Conservation (phyloP, 2,113 vertebrate genomes). For the Urocitellus parryii region DNA sequence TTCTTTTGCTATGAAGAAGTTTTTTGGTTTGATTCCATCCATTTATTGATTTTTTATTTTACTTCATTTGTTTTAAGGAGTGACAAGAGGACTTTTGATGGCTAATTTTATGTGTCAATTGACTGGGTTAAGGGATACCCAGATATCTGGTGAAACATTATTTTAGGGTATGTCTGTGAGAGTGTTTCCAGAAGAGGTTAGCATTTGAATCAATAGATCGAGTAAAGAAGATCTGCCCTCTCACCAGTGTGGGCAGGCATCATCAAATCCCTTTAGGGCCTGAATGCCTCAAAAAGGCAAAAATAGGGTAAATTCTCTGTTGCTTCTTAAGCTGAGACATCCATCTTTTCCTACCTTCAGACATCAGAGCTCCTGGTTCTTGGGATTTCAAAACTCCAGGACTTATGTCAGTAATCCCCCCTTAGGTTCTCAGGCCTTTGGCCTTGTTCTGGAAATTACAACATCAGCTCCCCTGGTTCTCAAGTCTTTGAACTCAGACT, state of each 20-base stretch:
- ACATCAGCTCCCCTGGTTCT: not conserved
- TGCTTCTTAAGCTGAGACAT: not conserved
- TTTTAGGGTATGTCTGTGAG: not conserved
- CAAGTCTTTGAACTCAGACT: not conserved
- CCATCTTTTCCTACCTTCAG: not conserved
- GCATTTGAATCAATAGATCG: not conserved
- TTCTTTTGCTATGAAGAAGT: too few species aligned
- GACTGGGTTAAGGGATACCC: too few species aligned
- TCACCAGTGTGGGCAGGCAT: not conserved
- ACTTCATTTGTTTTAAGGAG: too few species aligned
- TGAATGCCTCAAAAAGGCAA: not conserved
- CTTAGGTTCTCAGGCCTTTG: not conserved
- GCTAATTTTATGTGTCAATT: not conserved
- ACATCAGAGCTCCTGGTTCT: not conserved
- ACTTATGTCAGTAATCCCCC: not conserved
- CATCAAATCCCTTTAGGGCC: not conserved
- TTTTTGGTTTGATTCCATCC: too few species aligned
- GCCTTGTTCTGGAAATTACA: not conserved
- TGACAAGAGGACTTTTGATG: not conserved
- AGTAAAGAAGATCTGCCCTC: not conserved
- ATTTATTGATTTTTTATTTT: too few species aligned
- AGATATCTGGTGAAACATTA: too few species aligned
- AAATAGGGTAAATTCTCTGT: not conserved
- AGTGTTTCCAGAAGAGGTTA: not conserved
- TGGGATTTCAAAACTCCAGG: not conserved